Base-by-base conservation (phyloP, 2,113 vertebrate species). In the Hymenochirus boettgeri region DNA sequence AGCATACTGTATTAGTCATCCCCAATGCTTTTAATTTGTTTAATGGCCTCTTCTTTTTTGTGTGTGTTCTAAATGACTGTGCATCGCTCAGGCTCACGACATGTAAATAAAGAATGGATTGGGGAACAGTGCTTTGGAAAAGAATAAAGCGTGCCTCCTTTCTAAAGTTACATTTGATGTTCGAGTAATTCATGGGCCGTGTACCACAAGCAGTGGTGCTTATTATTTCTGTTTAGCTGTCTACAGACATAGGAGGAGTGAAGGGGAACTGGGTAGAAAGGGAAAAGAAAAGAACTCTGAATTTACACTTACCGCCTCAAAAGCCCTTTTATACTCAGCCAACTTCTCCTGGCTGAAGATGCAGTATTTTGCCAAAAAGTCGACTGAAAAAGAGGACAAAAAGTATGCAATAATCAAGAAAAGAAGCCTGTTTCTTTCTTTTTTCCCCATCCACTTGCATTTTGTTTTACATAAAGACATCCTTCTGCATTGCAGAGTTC, bases 301-400 rank as follows among this genome's bases (percentile, higher is more conserved):
- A 83, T 79, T 91, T 89, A 88, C 82, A 92, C 92, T 92, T 85
- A 88, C 89, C 33, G 82, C 89, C 89, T 96, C 86, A 91, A 99
- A 99, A 86, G 86, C 87, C 77, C 84, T 90, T 93, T 94, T 94
- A 90, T 97, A 84, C 73, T 81, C 78, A 0, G 83, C 85, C 87
- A 95, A 77, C 86, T 92, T 94, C 86, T 95, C 89, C 77, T 84
- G 83, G 80, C 85, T 91, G 85, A 96, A 93, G 83, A 97, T 91
- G 82, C 89, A 86, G 77, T 83, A 91, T 85, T 93, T 93, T 85
- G 91, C 90, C 90, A 97, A 88, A 85, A 99, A 95, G 88, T 94
- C 84, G 79, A 90, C 90, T 86, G 85, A 74, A 86, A 83, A 76
- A 82, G 76, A 80, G 69, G 77, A 75, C 71, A 72, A 46, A 78